Evolutionary conservation across 1,140 invertebrate genomes (phyloP), one percentile per base, ranked within the genome.

Genomic region (Conopomorpha cramerella): DNA sequence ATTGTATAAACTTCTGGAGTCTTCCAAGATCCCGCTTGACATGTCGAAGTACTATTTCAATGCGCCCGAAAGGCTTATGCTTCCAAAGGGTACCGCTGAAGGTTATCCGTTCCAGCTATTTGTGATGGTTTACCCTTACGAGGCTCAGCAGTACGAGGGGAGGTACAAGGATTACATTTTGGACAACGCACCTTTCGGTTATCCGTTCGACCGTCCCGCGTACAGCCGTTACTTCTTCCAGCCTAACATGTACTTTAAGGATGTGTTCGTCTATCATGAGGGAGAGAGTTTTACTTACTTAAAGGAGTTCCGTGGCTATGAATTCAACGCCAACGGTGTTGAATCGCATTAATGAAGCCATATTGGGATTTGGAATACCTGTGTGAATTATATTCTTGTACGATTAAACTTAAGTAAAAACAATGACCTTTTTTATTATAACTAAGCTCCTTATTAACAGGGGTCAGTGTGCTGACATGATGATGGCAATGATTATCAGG

Each of bases 181-280:
- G 16, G 81, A 82, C 49, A 51, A 64, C 33, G 59, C 79, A 30
- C 76, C 84, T 26, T 80, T 86, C 48, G 85, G 84, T 8, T 89
- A 81, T 73, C 86, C 86, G 14, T 83, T 89, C 48, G 86, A 89
- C 53, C 79, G 86, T 35, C 80, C 80, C 14, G 77, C 84, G 34
- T 55, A 79, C 36, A 76, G 76, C 27, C 55, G 67, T 42, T 79
- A 76, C 58, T 84, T 83, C 66, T 60, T 79, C 39, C 80, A 85
- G 33, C 77, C 82, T 2, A 89, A 89, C 62, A 83, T 86, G 60
- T 84, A 78, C 68, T 82, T 83, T 51, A 68, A 85, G 41, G 85
- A 87, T 40, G 77, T 88, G 15, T 59, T 63, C 36, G 81, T 88
- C 43, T 85, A 81, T 60, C 83, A 86, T 41, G 81, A 84, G 42